Conservation (phyloP, 2,797 vertebrate genomes). For the Takifugu rubripes region DNA sequence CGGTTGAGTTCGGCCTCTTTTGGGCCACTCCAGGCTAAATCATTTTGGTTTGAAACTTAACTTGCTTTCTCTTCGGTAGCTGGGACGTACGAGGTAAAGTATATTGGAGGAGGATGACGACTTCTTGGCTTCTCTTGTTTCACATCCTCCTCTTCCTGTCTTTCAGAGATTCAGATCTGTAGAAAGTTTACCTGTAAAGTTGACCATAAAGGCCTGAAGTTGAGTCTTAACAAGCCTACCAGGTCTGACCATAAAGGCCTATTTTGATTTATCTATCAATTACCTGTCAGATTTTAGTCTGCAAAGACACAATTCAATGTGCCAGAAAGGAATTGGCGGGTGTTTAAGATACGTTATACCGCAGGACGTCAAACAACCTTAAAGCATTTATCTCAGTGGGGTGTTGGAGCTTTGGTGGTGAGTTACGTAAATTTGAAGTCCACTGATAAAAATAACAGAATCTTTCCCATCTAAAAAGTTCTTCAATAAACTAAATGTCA, state of each 20-base stretch:
- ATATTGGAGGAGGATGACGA: conserved; percentile 37
- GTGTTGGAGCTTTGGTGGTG: conserved; percentile 19
- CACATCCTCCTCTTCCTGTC: conserved; percentile 56
- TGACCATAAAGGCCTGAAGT: background rate
- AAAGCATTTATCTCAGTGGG: conserved; percentile 1
- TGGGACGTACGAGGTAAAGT: conserved; percentile 32
- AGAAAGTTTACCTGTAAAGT: conserved; percentile 5
- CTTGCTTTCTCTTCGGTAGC: background rate
- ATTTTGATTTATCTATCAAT: too few species aligned
- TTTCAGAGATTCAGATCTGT: conserved; percentile 46
- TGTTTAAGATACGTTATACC: too few species aligned
- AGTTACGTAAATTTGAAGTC: conserved; percentile 42
- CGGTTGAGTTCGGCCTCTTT: conserved; percentile 36
- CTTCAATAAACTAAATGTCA: conserved; percentile 64
- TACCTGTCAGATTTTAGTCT: too few species aligned
- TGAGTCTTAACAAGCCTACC: too few species aligned
- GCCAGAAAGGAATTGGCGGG: too few species aligned
- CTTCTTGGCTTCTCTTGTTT: conserved; percentile 68
- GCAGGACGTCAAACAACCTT: background rate
- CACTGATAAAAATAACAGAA: conserved; percentile 59
- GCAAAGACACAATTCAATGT: too few species aligned
- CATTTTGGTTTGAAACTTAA: conserved; percentile 32
- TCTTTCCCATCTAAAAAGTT: conserved; percentile 65
- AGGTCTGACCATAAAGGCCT: too few species aligned
- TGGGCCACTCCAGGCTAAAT: conserved; percentile 31